phyloP scores from a whole-genome alignment of 2,888 invertebrate genomes.

The Aspidiotus destructor region DNA sequence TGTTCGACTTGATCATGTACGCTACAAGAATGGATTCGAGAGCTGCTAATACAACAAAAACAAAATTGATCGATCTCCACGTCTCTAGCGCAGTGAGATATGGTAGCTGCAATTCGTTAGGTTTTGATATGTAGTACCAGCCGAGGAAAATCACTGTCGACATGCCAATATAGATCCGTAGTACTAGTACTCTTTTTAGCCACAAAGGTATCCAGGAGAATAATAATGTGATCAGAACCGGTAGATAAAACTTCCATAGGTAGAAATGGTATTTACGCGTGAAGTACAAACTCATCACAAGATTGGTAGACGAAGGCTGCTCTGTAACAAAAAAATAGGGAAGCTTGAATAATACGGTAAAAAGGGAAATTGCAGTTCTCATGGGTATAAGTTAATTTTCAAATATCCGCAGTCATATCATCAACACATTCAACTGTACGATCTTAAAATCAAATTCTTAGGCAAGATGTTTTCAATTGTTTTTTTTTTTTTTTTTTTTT shows the following conservation, averaged over 20 bases:
- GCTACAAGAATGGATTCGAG: background rate
- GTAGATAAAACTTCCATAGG: slow-evolving; percentile 16
- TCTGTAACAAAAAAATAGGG: slow-evolving; percentile 11
- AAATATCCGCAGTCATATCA: too few species aligned
- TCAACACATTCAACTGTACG: too few species aligned
- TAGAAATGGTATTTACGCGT: slow-evolving; percentile 5
- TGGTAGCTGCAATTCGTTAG: slow-evolving; percentile 7
- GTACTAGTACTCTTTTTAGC: slow-evolving; percentile 14
- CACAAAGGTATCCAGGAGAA: slow-evolving; percentile 24
- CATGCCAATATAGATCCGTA: slow-evolving; percentile 14
- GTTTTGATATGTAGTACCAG: slow-evolving; percentile 14
- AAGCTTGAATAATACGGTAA: too few species aligned
- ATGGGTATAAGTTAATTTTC: too few species aligned
- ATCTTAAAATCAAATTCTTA: too few species aligned
- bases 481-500: too few species aligned
- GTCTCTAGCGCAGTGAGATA: background rate
- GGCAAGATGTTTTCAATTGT: too few species aligned
- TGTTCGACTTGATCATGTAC: slow-evolving; percentile 24
- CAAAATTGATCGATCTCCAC: slow-evolving; percentile 15
- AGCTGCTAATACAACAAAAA: slow-evolving; percentile 16
- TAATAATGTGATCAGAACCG: slow-evolving; percentile 7
- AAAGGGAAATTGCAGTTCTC: too few species aligned
- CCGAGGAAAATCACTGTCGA: slow-evolving; percentile 11
- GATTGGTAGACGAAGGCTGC: background rate
- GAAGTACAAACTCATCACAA: background rate